Base-by-base conservation (phyloP, 2,113 vertebrate genomes). In the Tiliqua scincoides region DNA sequence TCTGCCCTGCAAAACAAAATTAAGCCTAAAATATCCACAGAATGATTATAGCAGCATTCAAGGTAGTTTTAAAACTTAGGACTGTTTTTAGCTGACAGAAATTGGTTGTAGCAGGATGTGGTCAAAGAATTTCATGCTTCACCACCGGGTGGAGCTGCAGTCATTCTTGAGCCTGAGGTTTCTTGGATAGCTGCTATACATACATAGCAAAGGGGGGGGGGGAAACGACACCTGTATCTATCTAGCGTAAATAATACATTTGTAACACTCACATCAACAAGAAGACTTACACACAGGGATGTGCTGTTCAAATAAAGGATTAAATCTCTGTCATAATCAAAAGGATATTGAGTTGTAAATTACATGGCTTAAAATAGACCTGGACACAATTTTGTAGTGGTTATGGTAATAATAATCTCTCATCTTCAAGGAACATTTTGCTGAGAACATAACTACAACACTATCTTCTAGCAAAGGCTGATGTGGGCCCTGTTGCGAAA, bases 351-450 rank as follows among this genome's bases (percentile, higher is more conserved):
- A 91, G 75, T 74, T 85, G 77, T 63, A 86, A 77, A 86, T 91
- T 88, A 76, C 35, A 80, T 81, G 70, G 88, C 86, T 95, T 82
- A 86, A 89, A 93, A 93, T 78, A 93, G 79, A 85, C 11, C 79
- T 76, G 76, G 86, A 48, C 62, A 86, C 25, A 40, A 82, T 62
- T 43, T 76, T 90, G 83, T 52, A 88, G 79, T 84, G 74, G 30
- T 88, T 82, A 6, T 71, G 81, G 85, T 52, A 94, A 91, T 52
- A 94, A 91, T 82, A 70, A 65, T 87, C 37, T 83, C 90, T 87
- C 84, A 87, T 91, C 87, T 87, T 74, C 79, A 85, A 90, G 84
- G 82, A 90, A 91, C 83, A 78, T 88, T 85, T 82, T 82, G 72
- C 35, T 48, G 62, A 79, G 81, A 63, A 83, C 62, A 85, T 88